These are phyloP conservation scores for Cheilosia urbana DNA, from an alignment of 2,888 invertebrate genomes.

Conservation along the genomic window DNA sequence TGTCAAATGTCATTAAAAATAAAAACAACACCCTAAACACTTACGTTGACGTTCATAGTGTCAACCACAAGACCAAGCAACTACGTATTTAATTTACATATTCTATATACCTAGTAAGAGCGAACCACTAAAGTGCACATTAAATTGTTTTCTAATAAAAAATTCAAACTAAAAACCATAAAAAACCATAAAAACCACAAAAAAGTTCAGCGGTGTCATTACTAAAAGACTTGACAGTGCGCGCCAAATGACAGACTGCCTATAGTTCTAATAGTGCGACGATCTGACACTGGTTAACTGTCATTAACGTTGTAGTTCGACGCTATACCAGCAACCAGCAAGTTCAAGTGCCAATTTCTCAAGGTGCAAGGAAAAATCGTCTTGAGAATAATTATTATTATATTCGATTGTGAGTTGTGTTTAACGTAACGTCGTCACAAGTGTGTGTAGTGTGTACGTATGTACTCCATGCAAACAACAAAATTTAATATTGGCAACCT, in stretches of 20 bases:
- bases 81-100: too few relatives aligned
- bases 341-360: slow-evolving; percentile 72
- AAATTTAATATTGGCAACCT: slow-evolving; percentile 30
- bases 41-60: background rate
- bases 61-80: slow-evolving; percentile 23
- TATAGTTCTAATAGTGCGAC: background rate
- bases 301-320: slow-evolving; percentile 13
- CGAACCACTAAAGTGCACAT: slow-evolving; percentile 22
- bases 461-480: slow-evolving; percentile 4
- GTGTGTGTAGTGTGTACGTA: background rate
- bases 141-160: slow-evolving; percentile 8
- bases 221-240: slow-evolving; percentile 37
- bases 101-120: background rate
- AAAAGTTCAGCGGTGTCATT: slow-evolving; percentile 64
- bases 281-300: slow-evolving; percentile 16
- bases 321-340: slow-evolving; percentile 22
- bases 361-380: slow-evolving; percentile 68
- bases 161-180: background rate
- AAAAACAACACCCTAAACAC: slow-evolving; percentile 13
- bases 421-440: slow-evolving; percentile 5
- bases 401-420: slow-evolving; percentile 18
- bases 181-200: slow-evolving; percentile 25
- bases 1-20: slow-evolving; percentile 32
- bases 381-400: slow-evolving; percentile 66
- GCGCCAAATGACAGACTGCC: slow-evolving; percentile 11